Base-by-base conservation (phyloP, 2,797 vertebrate species). In the Coendou prehensilis region DNA sequence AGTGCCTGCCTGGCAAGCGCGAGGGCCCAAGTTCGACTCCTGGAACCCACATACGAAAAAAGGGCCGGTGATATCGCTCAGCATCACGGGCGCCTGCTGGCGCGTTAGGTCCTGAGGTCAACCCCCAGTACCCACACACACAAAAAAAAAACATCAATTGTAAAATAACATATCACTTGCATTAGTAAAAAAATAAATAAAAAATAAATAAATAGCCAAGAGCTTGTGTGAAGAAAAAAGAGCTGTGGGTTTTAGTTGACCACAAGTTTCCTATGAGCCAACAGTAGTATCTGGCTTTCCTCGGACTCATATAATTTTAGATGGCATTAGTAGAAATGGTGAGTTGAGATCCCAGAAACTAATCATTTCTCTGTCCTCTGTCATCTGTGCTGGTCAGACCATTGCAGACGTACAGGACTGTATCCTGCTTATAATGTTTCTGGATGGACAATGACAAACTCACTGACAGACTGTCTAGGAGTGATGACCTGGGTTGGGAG, bases 301-400 rank as follows among this genome's bases (percentile, higher is more conserved):
- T 28, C 87, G 45, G 67, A 85, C 67, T 95, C 89, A 91, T 82
- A 67, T 91, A 89, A 95, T 95, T 94, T 89, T 96, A 96, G 69
- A 80, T 82, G 69, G 17, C 56, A 82, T 93, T 90, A 97, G 69
- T 76, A 95, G 67, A 93, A 94, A 97, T 59, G 64, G 41, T 76
- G 63, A 81, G 8, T 63, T 93, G 69, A 91, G 86, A 95, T 84
- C 28, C 47, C 11, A 56, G 88, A 92, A 89, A 61, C 54, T 93
- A 33, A 78, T 96, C 1, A 1, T 87, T 91, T 92, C 11, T 81
- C 11, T 71, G 37, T 89, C 56, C 11, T 83, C n/a, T 87, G 61
- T 84, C 50, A 33, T 52, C 59, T 76, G 37, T 80, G 85, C 71
- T 88, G 18, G 26, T 93, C 30, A 78, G 20, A 71, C 63, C 45